Base-by-base conservation (phyloP, 2,113 vertebrate genomes). In the Solea solea region DNA sequence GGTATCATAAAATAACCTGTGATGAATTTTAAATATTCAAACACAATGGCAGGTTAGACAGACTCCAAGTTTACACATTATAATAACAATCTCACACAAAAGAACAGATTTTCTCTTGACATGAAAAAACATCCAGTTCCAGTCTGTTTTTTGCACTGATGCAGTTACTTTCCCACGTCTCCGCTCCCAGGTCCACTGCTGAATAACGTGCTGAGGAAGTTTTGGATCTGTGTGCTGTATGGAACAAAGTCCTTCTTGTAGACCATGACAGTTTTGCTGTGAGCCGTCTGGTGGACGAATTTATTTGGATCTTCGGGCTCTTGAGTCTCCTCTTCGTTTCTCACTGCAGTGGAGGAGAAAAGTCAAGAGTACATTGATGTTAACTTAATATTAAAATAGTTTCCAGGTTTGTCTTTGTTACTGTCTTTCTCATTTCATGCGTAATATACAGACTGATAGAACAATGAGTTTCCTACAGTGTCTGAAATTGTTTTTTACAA, bases 201-300 rank as follows among this genome's bases (percentile, higher is more conserved):
- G 59, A 85, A 67, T 7, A 82, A 83, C 2, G 34, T 34, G 34
- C 44, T 65, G 44, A 92, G n/a, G 53, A 85, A 78, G 42, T 86
- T 87, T 39, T 71, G 72, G 55, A 93, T 61, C 56, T 86, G 70
- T 1, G 86, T 84, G 15, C 41, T 81, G 78, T 86, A 91, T 0
- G 92, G 93, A 40, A 93, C 86, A 71, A 90, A 91, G 67, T 89
- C 76, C 25, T 92, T 82, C 69, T 80, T 91, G 77, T 92, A 92
- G 42, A 74, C 1, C 2, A 91, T 46, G 41, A 67, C 21, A 0
- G 80, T 72, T 71, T 72, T 81, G 15, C 1, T 1, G 76, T 84
- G 54, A 16, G 49, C 0, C 0, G 76, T 82, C 49, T 55, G 0
- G 42, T 67, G n/a, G 9, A 84, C 42, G 0, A 77, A 46, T 55